phyloP scores from a whole-genome alignment of 2,797 vertebrate species.

The Helostoma temminkii region DNA sequence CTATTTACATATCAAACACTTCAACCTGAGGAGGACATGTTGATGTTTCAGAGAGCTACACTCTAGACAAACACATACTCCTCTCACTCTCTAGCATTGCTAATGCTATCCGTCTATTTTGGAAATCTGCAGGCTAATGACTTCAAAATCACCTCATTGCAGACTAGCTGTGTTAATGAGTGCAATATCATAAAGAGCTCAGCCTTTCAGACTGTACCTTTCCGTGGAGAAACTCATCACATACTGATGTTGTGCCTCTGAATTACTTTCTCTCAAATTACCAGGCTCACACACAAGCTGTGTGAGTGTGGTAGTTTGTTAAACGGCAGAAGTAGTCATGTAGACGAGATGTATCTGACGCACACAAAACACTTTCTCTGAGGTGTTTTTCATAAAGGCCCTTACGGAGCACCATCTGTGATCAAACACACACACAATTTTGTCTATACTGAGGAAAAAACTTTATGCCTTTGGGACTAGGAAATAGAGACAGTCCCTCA shows the following conservation, averaged over 20 bases:
- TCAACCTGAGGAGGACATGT: slow-evolving; percentile 44
- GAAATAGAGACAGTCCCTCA: slow-evolving; percentile 10
- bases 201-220: slow-evolving; percentile 6
- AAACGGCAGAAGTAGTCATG: slow-evolving; percentile 37
- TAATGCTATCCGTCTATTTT: slow-evolving; percentile 24
- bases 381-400: slow-evolving; percentile 37
- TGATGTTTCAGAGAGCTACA: slow-evolving; percentile 26
- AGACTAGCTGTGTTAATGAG: slow-evolving; percentile 17
- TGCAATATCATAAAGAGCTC: slow-evolving; percentile 7
- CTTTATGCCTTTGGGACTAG: slow-evolving; percentile 7
- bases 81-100: not conserved
- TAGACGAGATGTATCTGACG: slow-evolving; percentile 35
- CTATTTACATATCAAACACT: slow-evolving; percentile 61
- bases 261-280: not conserved
- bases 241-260: not conserved
- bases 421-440: slow-evolving; percentile 50
- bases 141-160: slow-evolving; percentile 31
- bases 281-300: no score
- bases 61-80: slow-evolving; percentile 5
- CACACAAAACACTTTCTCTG: slow-evolving; percentile 23
- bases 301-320: slow-evolving; percentile 25
- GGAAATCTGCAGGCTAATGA: slow-evolving; percentile 21
- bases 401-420: slow-evolving; percentile 31
- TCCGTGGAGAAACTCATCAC: slow-evolving; percentile 18
- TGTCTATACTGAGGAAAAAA: slow-evolving; percentile 57